These are phyloP conservation scores for Aspidiotus rigidus DNA, from an alignment of 2,888 invertebrate genomes.

Conservation along the genomic window DNA sequence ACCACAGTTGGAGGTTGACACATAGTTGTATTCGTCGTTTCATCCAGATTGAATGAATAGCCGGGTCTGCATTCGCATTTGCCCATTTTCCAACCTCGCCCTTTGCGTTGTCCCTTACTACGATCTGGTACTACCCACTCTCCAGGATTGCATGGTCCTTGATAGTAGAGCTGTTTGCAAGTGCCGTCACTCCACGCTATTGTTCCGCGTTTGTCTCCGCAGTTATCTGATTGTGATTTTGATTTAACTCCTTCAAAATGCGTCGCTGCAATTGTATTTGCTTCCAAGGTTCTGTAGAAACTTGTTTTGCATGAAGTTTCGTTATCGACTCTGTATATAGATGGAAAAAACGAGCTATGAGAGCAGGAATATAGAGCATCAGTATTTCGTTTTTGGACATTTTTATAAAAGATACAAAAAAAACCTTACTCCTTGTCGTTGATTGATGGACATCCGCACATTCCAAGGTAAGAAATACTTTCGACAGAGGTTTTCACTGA, in stretches of 20 bases:
- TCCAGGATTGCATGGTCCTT: slow-evolving; percentile 64
- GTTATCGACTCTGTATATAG: slow-evolving; percentile 14
- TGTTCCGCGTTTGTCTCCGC: slow-evolving; percentile 42
- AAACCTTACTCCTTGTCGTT: slow-evolving; percentile 41
- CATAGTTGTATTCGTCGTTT: slow-evolving; percentile 42
- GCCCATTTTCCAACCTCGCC: slow-evolving; percentile 43
- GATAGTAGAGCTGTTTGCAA: slow-evolving; percentile 68
- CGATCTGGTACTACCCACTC: slow-evolving; percentile 59
- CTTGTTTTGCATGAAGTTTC: slow-evolving; percentile 27
- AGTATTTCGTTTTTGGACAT: too few relatives aligned
- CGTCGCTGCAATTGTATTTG: slow-evolving; percentile 16
- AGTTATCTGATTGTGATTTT: slow-evolving; percentile 35
- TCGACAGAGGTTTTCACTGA: slow-evolving; percentile 66
- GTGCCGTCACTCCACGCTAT: slow-evolving; percentile 53
- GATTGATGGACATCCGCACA: slow-evolving; percentile 60
- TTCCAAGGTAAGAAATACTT: slow-evolving; percentile 71
- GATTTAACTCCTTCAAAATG: slow-evolving; percentile 34
- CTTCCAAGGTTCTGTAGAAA: slow-evolving; percentile 12
- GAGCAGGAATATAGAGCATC: too few relatives aligned
- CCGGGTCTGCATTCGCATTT: slow-evolving; percentile 64
- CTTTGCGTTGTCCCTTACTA: slow-evolving; percentile 39
- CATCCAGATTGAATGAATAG: slow-evolving; percentile 45
- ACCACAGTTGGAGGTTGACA: slow-evolving; percentile 57
- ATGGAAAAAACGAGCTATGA: slow-evolving; percentile 28
- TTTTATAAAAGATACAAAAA: too few relatives aligned